These are phyloP conservation scores for Boleophthalmus pectinirostris DNA, from an alignment of 2,113 vertebrate species.

Conservation along the genomic window DNA sequence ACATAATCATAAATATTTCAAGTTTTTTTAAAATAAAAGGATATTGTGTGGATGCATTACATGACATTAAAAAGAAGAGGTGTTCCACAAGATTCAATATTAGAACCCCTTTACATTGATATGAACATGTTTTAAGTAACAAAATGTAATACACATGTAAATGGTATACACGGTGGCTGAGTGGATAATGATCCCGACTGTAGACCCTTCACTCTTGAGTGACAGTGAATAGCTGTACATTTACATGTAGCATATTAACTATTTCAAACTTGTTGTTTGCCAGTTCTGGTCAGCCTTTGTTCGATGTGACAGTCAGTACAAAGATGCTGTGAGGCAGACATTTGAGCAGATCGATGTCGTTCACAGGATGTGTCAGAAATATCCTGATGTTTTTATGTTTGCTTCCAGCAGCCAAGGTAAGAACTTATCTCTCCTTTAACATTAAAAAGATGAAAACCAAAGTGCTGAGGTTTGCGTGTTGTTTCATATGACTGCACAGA, in stretches of 20 bases:
- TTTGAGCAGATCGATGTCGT: constrained; percentile 95
- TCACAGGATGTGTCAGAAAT: constrained; percentile 85
- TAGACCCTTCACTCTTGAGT: too few species aligned
- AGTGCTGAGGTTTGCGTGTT: neutral
- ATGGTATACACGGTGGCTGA: too few species aligned
- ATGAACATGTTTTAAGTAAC: too few species aligned
- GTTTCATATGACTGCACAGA: constrained; percentile 65
- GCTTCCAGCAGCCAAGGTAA: constrained; percentile 78
- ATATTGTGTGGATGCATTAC: neutral
- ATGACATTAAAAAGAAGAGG: too few species aligned
- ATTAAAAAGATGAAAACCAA: neutral
- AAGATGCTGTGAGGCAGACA: constrained; percentile 86
- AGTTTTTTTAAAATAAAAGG: too few species aligned
- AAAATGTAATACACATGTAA: too few species aligned
- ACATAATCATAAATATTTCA: neutral
- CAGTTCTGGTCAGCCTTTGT: constrained; percentile 94
- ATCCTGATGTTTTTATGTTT: constrained; percentile 82
- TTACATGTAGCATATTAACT: too few species aligned
- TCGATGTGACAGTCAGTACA: constrained; percentile 87
- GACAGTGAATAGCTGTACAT: too few species aligned
- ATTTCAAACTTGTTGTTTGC: neutral
- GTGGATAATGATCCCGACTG: too few species aligned
- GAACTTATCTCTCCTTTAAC: neutral
- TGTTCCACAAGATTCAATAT: too few species aligned
- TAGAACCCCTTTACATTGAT: too few species aligned